phyloP scores from a whole-genome alignment of 2,797 vertebrate genomes.

The Pitangus sulphuratus region DNA sequence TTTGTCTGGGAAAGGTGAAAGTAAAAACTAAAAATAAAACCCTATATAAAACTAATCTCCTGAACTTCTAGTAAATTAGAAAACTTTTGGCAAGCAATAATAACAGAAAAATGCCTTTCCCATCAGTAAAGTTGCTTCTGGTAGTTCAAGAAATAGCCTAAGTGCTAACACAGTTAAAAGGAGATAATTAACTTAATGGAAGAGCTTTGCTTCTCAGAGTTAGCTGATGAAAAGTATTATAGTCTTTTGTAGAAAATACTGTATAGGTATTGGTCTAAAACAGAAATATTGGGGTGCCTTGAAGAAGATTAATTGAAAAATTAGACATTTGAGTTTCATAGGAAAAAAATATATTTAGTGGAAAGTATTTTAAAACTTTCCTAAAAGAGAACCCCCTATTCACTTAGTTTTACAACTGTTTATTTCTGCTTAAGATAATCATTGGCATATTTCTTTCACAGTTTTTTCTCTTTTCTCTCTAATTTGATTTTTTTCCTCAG shows the following conservation, averaged over 20 bases:
- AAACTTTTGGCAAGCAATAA: not conserved
- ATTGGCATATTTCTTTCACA: not conserved
- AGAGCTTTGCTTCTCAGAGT: not conserved
- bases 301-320: not conserved
- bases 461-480: not conserved
- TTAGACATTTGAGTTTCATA: not conserved
- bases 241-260: not conserved
- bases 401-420: not conserved
- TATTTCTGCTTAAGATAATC: not conserved
- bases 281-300: not conserved
- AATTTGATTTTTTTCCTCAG: not conserved
- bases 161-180: not conserved
- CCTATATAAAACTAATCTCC: not conserved
- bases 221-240: not conserved
- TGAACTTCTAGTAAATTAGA: not conserved
- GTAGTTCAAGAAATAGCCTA: not conserved
- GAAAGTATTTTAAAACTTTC: not conserved
- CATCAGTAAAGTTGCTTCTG: not conserved
- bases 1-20: not conserved
- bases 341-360: not conserved
- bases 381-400: accelerated
- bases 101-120: not conserved
- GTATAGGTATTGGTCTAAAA: not conserved
- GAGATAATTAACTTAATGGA: not conserved
- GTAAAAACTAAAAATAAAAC: not conserved